phyloP scores from a whole-genome alignment of 92 coral and sea anemone species.

The Scolanthus callimorphus region DNA sequence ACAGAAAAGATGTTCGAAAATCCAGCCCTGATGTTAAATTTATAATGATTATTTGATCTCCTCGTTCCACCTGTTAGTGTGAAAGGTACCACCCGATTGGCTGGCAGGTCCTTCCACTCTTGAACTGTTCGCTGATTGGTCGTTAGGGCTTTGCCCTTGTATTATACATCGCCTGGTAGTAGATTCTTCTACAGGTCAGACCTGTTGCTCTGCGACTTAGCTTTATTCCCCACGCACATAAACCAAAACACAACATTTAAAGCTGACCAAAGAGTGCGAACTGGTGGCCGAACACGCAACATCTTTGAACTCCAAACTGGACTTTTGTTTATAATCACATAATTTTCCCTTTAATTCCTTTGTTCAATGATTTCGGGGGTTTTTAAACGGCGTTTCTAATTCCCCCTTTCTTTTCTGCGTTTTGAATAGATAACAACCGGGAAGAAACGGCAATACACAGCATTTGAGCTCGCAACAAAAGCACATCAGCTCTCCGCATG shows the following conservation, averaged over 20 bases:
- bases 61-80: slow-evolving; percentile 73
- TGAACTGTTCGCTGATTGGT: slow-evolving; percentile 60
- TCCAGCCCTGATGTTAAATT: slow-evolving; percentile 73
- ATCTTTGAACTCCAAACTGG: no score
- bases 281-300: neutral
- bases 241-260: neutral
- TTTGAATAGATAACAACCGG: slow-evolving; percentile 34
- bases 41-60: slow-evolving; percentile 52
- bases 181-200: slow-evolving; percentile 21
- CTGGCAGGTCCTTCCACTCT: slow-evolving; percentile 49
- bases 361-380: no score
- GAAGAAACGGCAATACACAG: slow-evolving; percentile 17
- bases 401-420: slow-evolving; percentile 1
- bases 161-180: slow-evolving; percentile 7
- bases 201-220: slow-evolving; percentile 31
- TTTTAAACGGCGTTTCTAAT: neutral
- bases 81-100: slow-evolving; percentile 61
- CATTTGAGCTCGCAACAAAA: slow-evolving; percentile 23
- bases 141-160: neutral
- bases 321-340: no score
- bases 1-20: slow-evolving; percentile 33
- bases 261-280: neutral
- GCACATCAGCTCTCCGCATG: slow-evolving; percentile 33
- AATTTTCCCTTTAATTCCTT: no score
- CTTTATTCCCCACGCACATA: neutral